Percentiles rank a stretch among this genome's conserved stretches.
Conservation (phyloP, 2,888 invertebrate species). For the Eilema sororculum region DNA sequence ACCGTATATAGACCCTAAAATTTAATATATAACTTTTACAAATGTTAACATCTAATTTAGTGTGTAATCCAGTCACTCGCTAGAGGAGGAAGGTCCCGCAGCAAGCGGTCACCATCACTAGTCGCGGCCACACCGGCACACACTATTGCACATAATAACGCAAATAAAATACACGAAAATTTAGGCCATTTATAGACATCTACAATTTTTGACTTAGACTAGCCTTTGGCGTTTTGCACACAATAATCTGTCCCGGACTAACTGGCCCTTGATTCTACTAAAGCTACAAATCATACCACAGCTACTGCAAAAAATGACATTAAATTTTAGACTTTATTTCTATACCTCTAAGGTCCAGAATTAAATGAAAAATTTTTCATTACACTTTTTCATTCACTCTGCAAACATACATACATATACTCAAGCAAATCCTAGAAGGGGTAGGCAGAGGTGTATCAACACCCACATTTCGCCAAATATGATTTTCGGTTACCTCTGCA, state of each 20-base stretch:
- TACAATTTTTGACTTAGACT: constrained; percentile 52
- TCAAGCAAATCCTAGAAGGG: too few relatives aligned
- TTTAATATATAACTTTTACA: neutral
- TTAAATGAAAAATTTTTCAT: too few relatives aligned
- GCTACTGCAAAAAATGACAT: too few relatives aligned
- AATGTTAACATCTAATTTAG: constrained; percentile 38
- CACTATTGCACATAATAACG: constrained; percentile 45
- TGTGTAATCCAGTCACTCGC: constrained; percentile 17
- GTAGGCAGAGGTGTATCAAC: too few relatives aligned
- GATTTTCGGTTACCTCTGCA: too few relatives aligned
- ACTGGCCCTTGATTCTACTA: too few relatives aligned
- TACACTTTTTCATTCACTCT: too few relatives aligned
- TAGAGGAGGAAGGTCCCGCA: constrained; percentile 28
- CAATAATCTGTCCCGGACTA: constrained; percentile 40
- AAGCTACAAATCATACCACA: too few relatives aligned
- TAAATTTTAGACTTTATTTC: too few relatives aligned
- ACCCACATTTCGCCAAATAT: too few relatives aligned
- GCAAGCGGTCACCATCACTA: constrained; percentile 20
- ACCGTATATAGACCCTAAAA: neutral
- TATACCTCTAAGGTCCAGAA: too few relatives aligned
- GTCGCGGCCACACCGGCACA: constrained; percentile 35
- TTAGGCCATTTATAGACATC: constrained; percentile 33
- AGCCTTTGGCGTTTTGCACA: constrained; percentile 50
- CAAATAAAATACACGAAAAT: constrained; percentile 32
- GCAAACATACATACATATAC: too few relatives aligned